Evolutionary conservation across 2,797 vertebrate genomes (phyloP).

Genomic region (Clangula hyemalis): DNA sequence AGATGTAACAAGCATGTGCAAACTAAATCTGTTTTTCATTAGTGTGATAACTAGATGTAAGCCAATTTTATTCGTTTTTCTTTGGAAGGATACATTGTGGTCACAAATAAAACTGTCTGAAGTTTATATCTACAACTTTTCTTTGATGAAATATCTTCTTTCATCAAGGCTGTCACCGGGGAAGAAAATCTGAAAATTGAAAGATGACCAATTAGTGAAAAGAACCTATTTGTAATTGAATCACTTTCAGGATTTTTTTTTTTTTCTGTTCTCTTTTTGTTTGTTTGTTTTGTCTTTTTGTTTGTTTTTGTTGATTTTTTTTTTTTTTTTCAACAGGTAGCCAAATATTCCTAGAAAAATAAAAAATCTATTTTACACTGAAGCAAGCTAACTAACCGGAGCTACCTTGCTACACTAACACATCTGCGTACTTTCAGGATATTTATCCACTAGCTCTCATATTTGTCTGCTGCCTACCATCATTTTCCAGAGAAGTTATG

Average conservation of each 20-base stretch:
- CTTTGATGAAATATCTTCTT: background rate
- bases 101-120: background rate
- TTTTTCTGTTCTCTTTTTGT: background rate
- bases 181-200: background rate
- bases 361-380: background rate
- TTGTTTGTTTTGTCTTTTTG: background rate
- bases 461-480: background rate
- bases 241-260: background rate
- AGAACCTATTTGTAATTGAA: background rate
- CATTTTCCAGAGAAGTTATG: background rate
- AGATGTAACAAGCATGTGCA: background rate
- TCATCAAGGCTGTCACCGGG: background rate
- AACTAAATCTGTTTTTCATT: background rate
- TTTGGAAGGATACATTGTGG: background rate
- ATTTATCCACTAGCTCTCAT: background rate
- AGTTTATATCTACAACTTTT: background rate
- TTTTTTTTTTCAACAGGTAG: background rate
- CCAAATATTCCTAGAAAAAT: background rate
- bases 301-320: background rate
- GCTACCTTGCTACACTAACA: background rate
- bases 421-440: background rate
- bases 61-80: background rate
- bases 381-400: background rate
- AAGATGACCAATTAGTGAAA: background rate
- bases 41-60: background rate